These are phyloP conservation scores for Euwallacea fornicatus DNA, from an alignment of 1,140 invertebrate species.

Conservation along the genomic window DNA sequence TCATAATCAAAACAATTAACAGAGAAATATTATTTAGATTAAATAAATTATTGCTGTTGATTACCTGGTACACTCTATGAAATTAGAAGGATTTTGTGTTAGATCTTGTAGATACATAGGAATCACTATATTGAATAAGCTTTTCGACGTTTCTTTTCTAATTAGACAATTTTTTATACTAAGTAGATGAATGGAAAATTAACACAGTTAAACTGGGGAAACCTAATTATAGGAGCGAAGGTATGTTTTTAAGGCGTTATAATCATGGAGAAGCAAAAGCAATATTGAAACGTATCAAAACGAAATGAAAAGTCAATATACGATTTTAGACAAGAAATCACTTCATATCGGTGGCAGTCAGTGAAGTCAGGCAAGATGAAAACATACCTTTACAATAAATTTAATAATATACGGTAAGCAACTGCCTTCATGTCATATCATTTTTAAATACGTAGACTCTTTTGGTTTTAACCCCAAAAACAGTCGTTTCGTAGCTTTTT, in stretches of 20 bases:
- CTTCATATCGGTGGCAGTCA: no score
- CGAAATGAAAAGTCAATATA: constrained; percentile 6
- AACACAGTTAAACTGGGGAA: no score
- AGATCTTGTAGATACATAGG: constrained; percentile 29
- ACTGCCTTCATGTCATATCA: constrained; percentile 20
- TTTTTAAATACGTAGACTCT: neutral
- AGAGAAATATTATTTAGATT: constrained; percentile 1
- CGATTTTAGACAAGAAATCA: neutral
- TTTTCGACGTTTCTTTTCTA: constrained; percentile 15
- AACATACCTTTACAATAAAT: constrained; percentile 16
- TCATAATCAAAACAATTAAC: constrained; percentile 16
- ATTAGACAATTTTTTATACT: neutral
- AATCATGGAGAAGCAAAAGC: neutral
- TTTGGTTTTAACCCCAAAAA: no score
- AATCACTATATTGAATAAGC: constrained; percentile 28
- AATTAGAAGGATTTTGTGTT: constrained; percentile 27
- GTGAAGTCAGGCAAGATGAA: constrained; percentile 4
- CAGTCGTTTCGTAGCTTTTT: neutral
- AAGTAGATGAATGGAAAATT: constrained; percentile 8
- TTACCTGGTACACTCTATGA: constrained; percentile 2
- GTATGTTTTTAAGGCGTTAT: neutral
- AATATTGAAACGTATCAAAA: constrained; percentile 24
- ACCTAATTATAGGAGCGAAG: neutral
- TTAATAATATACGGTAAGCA: neutral
- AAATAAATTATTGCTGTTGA: constrained; percentile 15